Conservation (phyloP, 1,140 invertebrate genomes). For the Drosophila baimaii region DNA sequence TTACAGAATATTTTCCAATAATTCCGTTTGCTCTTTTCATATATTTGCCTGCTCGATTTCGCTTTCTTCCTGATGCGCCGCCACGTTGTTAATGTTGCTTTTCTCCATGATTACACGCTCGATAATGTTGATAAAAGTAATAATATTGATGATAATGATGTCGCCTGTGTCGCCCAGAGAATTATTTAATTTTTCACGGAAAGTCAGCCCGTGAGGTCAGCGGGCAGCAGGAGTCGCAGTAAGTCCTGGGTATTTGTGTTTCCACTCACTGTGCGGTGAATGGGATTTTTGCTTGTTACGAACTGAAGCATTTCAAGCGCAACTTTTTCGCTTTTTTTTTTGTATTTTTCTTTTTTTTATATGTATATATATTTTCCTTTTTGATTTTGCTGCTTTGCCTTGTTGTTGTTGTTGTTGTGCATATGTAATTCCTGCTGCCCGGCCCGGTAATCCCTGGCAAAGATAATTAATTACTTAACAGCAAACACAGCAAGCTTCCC, state of each 20-base stretch:
- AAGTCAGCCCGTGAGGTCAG: constrained; percentile 24
- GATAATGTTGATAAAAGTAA: constrained; percentile 49
- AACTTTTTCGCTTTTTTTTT: constrained; percentile 31
- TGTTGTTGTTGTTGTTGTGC: constrained; percentile 13
- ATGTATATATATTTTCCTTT: constrained; percentile 1
- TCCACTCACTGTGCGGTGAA: constrained; percentile 14
- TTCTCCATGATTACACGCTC: constrained; percentile 32
- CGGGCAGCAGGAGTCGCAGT: constrained; percentile 12
- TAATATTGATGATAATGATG: constrained; percentile 48
- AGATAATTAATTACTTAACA: constrained; percentile 72
- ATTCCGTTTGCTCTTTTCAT: constrained; percentile 10
- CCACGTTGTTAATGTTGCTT: constrained; percentile 16
- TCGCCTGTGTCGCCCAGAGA: constrained; percentile 12
- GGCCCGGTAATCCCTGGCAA: constrained; percentile 45
- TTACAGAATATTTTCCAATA: constrained; percentile 1
- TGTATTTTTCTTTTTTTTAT: constrained; percentile 9
- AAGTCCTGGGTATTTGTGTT: constrained; percentile 39
- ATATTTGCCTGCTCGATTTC: constrained; percentile 34
- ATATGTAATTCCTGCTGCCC: constrained; percentile 53
- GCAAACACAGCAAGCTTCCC: constrained; percentile 4
- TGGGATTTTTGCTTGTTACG: constrained; percentile 20
- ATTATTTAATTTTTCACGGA: constrained; percentile 43
- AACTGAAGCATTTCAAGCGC: constrained; percentile 28
- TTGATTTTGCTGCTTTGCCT: constrained; percentile 13
- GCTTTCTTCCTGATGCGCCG: neutral